Evolutionary conservation across 2,888 invertebrate genomes (phyloP).

Genomic region (Ellobium chinense): DNA sequence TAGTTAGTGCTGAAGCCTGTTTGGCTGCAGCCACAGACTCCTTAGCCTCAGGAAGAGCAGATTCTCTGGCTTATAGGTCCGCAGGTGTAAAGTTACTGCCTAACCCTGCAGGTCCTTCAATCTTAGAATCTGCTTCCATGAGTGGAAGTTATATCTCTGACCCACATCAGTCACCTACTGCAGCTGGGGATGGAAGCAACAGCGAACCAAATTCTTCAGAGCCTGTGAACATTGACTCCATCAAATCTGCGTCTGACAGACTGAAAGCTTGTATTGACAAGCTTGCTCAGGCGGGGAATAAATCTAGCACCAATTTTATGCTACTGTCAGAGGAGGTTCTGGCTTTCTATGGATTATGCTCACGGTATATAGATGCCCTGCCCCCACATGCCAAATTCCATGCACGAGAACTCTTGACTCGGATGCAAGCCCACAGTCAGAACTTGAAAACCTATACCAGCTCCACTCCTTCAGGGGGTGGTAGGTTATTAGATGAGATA

Average conservation of each 20-base stretch:
- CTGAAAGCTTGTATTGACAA: slow-evolving; percentile 69
- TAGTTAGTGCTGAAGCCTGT: slow-evolving; percentile 45
- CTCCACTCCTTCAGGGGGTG: slow-evolving; percentile 64
- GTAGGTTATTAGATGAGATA: slow-evolving; percentile 66
- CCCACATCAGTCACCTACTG: slow-evolving; percentile 3
- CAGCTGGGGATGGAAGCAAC: slow-evolving; percentile 7
- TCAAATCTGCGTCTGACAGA: slow-evolving; percentile 64
- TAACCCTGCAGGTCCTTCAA: slow-evolving; percentile 19
- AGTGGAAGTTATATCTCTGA: slow-evolving; percentile 38
- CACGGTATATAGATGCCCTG: slow-evolving; percentile 89
- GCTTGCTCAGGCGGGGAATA: slow-evolving; percentile 69
- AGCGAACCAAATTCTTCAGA: neutral
- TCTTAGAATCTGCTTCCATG: slow-evolving; percentile 50
- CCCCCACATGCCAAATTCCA: slow-evolving; percentile 93
- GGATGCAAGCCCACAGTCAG: slow-evolving; percentile 68
- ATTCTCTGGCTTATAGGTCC: slow-evolving; percentile 25
- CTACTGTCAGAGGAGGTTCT: slow-evolving; percentile 88
- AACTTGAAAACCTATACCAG: slow-evolving; percentile 70
- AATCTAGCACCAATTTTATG: slow-evolving; percentile 84
- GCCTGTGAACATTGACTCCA: slow-evolving; percentile 63
- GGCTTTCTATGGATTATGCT: slow-evolving; percentile 89
- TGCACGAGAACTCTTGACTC: slow-evolving; percentile 83
- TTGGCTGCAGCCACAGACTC: slow-evolving; percentile 57
- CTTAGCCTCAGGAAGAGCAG: neutral
- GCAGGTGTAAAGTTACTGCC: slow-evolving; percentile 33